A percentile compares a stretch with the other conserved stretches of the same genome.
Evolutionary conservation across 2,113 vertebrate species (phyloP).

Genomic region (Cavia porcellus): DNA sequence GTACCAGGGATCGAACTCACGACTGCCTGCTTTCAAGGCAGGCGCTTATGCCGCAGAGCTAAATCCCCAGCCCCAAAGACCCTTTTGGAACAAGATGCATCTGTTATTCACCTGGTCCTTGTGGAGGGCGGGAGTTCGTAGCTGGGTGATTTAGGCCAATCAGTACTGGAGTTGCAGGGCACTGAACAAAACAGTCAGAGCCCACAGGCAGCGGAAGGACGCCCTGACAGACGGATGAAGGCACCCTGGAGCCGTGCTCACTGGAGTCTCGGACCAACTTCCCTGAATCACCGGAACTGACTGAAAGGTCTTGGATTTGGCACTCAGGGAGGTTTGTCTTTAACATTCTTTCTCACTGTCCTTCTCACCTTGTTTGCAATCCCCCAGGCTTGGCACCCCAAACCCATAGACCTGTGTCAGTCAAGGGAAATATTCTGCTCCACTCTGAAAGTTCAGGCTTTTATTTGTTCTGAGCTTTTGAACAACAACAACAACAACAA

Average conservation of each 20-base stretch:
- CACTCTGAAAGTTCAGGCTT: constrained; percentile 1
- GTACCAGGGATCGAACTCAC: no score
- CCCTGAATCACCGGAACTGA: background rate
- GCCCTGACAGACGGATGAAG: background rate
- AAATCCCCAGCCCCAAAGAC: no score
- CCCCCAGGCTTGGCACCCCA: no score
- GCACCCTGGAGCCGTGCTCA: background rate
- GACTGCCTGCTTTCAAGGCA: no score
- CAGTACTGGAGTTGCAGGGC: background rate
- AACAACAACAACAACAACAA: background rate
- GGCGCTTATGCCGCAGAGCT: no score
- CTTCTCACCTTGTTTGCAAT: background rate
- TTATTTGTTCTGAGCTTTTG: background rate
- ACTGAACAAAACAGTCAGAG: no score
- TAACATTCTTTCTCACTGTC: background rate
- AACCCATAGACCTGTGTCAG: background rate
- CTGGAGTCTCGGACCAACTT: background rate
- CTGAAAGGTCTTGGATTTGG: background rate
- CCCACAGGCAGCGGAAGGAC: background rate
- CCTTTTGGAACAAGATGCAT: background rate
- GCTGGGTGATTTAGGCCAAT: no score
- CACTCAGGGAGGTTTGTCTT: background rate
- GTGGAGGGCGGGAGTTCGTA: background rate
- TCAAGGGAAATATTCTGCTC: background rate
- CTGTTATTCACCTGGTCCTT: background rate